Percentiles rank a stretch among this genome's conserved stretches.
Conservation (phyloP, 1,140 invertebrate genomes). For the Pygmarrhopalites habei region DNA sequence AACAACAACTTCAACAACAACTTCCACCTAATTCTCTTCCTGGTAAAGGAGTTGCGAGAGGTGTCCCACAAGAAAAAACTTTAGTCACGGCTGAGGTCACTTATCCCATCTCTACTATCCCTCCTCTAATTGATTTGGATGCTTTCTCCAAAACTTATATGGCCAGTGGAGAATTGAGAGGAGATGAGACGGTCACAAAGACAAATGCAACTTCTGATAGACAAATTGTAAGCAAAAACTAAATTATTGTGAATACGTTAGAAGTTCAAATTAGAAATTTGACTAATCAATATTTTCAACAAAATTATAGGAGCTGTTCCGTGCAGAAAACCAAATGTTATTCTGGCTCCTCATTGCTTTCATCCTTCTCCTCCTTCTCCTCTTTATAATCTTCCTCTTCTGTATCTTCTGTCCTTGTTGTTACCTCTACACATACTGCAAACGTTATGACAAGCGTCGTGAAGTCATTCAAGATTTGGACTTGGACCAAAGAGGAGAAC, state of each 20-base stretch:
- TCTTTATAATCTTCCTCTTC: slow-evolving; percentile 32
- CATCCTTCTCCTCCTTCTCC: slow-evolving; percentile 28
- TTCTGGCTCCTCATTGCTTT: slow-evolving; percentile 37
- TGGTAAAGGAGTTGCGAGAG: neutral
- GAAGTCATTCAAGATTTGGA: slow-evolving; percentile 7
- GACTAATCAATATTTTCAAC: neutral
- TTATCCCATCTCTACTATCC: slow-evolving; percentile 24
- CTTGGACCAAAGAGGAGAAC: neutral
- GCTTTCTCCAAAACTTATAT: slow-evolving; percentile 20
- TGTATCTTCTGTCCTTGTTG: slow-evolving; percentile 38
- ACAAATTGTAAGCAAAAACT: neutral
- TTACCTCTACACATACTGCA: slow-evolving; percentile 24
- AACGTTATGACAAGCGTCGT: slow-evolving; percentile 3
- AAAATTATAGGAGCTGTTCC: slow-evolving; percentile 20
- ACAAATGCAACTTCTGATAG: slow-evolving; percentile 3
- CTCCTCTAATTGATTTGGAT: slow-evolving; percentile 25
- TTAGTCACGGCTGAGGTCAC: slow-evolving; percentile 31
- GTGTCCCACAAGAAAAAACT: slow-evolving; percentile 22
- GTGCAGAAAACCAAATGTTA: slow-evolving; percentile 33
- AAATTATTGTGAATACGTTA: neutral
- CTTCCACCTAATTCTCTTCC: too few relatives aligned
- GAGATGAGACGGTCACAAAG: neutral
- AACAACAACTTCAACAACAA: neutral
- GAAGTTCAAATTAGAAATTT: too few relatives aligned
- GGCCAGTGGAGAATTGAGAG: neutral